Conservation (phyloP, 1,140 invertebrate species). For the Drosophila nikananu region DNA sequence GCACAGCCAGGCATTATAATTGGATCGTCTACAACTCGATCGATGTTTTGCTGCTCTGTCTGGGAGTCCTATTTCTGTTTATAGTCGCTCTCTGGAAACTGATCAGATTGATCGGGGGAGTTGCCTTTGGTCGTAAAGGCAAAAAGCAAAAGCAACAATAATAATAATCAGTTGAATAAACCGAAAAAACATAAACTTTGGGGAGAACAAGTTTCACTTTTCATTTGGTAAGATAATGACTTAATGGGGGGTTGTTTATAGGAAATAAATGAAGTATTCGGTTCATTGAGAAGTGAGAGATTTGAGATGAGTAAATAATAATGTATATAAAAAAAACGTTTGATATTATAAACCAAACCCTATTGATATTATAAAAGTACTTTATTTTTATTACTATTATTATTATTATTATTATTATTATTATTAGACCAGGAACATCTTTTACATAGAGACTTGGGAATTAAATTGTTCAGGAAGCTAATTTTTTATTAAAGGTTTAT, state of each 20-base stretch:
- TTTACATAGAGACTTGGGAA: no score
- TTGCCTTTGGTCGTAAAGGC: neutral
- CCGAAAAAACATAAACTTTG: neutral
- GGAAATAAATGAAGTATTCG: neutral
- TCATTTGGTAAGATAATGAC: neutral
- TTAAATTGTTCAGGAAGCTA: no score
- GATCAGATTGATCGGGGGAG: slow-evolving; percentile 1
- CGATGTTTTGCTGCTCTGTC: slow-evolving; percentile 86
- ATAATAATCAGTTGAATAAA: slow-evolving; percentile 4
- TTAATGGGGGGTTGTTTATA: neutral
- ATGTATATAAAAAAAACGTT: no score
- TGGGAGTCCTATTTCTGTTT: slow-evolving; percentile 21
- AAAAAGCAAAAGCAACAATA: slow-evolving; percentile 48
- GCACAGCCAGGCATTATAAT: slow-evolving; percentile 86
- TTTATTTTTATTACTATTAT: no score
- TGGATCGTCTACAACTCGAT: slow-evolving; percentile 88
- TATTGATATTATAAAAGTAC: no score
- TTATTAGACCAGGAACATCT: no score
- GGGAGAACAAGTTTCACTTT: slow-evolving; percentile 13
- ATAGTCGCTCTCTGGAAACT: slow-evolving; percentile 20
- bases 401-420: no score
- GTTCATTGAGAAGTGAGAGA: neutral
- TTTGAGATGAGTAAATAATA: neutral
- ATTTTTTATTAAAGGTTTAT: no score
- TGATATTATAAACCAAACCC: no score